phyloP scores from a whole-genome alignment of 2,888 invertebrate genomes.

The Lasioglossum calceatum region DNA sequence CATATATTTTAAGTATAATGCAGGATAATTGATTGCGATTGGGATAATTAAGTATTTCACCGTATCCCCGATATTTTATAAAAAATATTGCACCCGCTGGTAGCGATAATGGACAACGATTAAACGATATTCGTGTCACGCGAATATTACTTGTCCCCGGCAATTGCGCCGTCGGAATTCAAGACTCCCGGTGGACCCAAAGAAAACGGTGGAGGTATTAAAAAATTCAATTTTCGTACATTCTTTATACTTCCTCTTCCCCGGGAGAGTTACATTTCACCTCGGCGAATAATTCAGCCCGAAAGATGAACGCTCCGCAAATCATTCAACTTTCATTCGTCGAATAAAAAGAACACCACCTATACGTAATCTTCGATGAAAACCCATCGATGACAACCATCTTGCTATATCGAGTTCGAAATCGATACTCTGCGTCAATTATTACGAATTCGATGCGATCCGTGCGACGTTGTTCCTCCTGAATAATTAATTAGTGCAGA shows the following conservation, averaged over 20 bases:
- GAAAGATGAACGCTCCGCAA: background rate
- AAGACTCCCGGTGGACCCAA: background rate
- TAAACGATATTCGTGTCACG: background rate
- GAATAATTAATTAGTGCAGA: too few relatives aligned
- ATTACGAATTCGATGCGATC: background rate
- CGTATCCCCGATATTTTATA: background rate
- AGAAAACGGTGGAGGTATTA: background rate
- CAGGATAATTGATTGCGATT: background rate
- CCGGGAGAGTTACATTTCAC: background rate
- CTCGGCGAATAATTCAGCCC: background rate
- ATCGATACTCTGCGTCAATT: background rate
- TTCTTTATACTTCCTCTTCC: background rate
- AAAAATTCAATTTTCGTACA: slow-evolving; percentile 2
- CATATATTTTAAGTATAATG: too few relatives aligned
- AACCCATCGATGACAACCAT: background rate
- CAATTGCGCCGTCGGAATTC: background rate
- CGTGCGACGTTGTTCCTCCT: too few relatives aligned
- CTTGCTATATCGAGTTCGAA: background rate
- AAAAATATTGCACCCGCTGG: background rate
- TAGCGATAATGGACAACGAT: background rate
- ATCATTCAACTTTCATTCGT: background rate
- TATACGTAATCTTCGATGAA: background rate
- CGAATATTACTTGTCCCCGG: background rate
- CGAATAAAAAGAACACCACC: background rate
- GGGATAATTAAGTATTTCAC: background rate